These are phyloP conservation scores for Melozone crissalis DNA, from an alignment of 2,113 vertebrate species.

Conservation along the genomic window DNA sequence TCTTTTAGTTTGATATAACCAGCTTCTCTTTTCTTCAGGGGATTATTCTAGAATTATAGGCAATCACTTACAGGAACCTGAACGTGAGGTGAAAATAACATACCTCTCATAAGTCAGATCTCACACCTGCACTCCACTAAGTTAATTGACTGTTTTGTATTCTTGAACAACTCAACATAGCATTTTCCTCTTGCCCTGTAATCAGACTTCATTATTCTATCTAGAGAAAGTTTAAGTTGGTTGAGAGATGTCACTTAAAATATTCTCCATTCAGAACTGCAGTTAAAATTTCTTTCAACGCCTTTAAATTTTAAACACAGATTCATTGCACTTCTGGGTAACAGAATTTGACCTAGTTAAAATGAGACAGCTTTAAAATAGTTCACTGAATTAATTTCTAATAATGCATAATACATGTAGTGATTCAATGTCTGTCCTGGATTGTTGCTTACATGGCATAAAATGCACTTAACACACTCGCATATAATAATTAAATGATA, in stretches of 20 bases:
- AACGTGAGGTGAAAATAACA: constrained; percentile 82
- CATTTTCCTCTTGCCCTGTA: constrained; percentile 78
- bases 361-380: constrained; percentile 21
- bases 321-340: constrained; percentile 38
- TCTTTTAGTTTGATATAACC: not conserved
- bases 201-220: constrained; percentile 83
- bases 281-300: not conserved
- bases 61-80: constrained; percentile 78
- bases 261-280: not conserved
- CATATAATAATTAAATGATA: not conserved
- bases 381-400: constrained; percentile 14
- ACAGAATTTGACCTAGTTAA: constrained; percentile 40
- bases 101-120: constrained; percentile 75
- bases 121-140: constrained; percentile 78
- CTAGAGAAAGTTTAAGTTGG: constrained; percentile 80
- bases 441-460: not conserved
- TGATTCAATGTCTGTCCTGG: not conserved
- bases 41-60: constrained; percentile 79
- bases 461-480: not conserved
- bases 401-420: not conserved
- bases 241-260: constrained; percentile 5
- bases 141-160: constrained; percentile 81
- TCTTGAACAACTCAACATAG: constrained; percentile 71
- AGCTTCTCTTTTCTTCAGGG: constrained; percentile 75
- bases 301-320: not conserved